A percentile compares a stretch with the other conserved stretches of the same genome.
phyloP scores from a whole-genome alignment of 2,113 vertebrate species.

The Aegotheles bennettii region DNA sequence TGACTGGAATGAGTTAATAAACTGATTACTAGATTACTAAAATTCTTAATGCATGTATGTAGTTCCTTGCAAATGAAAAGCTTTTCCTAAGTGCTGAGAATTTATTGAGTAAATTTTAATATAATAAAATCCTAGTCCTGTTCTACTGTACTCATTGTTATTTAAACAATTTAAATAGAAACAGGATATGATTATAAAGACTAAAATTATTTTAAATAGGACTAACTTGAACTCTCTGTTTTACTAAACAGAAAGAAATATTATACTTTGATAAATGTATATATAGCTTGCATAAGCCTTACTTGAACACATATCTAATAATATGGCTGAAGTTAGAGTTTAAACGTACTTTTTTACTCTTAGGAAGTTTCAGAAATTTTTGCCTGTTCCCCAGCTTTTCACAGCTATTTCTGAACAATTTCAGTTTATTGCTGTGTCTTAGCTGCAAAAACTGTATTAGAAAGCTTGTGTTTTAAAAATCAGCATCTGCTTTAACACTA shows the following conservation, averaged over 20 bases:
- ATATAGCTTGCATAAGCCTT: not conserved
- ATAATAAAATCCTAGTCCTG: not conserved
- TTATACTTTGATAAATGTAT: not conserved
- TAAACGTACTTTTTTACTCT: not conserved
- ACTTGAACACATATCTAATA: not conserved
- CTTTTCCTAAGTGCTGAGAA: not conserved
- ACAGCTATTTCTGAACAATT: not conserved
- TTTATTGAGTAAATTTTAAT: not conserved
- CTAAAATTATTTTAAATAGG: not conserved
- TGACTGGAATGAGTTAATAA: not conserved
- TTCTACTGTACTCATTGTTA: not conserved
- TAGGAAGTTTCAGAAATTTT: not conserved
- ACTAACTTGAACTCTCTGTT: not conserved
- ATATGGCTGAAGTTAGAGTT: not conserved
- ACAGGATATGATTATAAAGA: not conserved
- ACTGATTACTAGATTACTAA: not conserved
- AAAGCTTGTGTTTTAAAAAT: not conserved
- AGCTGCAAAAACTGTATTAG: not conserved
- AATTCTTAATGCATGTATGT: not conserved
- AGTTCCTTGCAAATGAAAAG: not conserved
- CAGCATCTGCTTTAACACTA: not conserved
- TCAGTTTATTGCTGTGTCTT: not conserved
- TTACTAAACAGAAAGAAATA: not conserved
- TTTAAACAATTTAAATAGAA: not conserved
- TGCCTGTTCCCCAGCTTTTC: not conserved